Evolutionary conservation across 2,797 vertebrate genomes (phyloP), one percentile per base, ranked within the genome.

Genomic region (Stomatorhinus walkeri): DNA sequence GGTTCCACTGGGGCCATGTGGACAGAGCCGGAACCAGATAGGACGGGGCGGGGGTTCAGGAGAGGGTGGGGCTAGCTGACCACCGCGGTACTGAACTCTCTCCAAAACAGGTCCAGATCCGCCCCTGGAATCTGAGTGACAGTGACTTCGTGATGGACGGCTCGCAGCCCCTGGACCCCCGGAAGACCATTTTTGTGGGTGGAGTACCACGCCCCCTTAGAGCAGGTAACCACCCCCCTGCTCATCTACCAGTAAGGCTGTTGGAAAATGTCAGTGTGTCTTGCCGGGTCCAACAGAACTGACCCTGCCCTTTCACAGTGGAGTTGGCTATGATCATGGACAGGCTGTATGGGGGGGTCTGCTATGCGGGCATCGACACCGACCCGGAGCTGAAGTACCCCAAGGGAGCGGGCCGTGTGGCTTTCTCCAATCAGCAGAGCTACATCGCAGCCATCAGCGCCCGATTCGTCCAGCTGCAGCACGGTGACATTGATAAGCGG

Each of bases 261-360:
- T 22, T 43, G 22, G 24, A 43, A 52, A 8, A n/a, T 48, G 36
- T 40, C 36, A 16, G n/a, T 2, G 3, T 12, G 48, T 36, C 49
- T 46, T 81, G 40, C 76, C 8, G 3, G 8, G 40, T 46, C 40
- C 46, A 46, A 81, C 76, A 43, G 36, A 87, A 61, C 8, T 10
- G 46, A 7, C 49, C 19, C 10, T 89, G 0, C 90, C 89, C 68
- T 76, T 91, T 93, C 56, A 40, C 88, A 99, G 98, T 99, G 93
- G 98, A 99, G 91, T 94, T 99, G 93, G 98, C 98, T 48, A 99
- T 99, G 98, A 99, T 99, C 87, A 99, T 99, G 98, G 98, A 99
- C 93, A 97, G 98, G 89, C 97, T 99, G 54, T 99, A 99, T 3
- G 98, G 98, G 9, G 98, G 98, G 87, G 98, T 99, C 88, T 99